Evolutionary conservation across 2,113 vertebrate genomes (phyloP).

Genomic region (Theristicus caerulescens): DNA sequence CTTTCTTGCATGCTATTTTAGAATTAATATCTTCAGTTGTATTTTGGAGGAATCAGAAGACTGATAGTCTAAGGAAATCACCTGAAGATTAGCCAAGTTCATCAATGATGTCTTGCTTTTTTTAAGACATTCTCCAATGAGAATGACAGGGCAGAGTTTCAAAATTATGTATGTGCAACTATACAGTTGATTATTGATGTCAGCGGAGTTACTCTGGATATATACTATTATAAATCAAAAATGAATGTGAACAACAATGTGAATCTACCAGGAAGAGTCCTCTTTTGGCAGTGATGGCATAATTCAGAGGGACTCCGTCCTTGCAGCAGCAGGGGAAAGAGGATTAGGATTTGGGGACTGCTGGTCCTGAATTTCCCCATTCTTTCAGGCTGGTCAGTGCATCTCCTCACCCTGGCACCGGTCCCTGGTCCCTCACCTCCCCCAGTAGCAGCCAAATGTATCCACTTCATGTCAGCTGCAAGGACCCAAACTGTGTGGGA

Average conservation of each 20-base stretch:
- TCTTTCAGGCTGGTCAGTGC: background rate
- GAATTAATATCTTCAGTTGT: background rate
- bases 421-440: rapidly evolving
- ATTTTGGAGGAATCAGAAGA: background rate
- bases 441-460: background rate
- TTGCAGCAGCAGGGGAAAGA: background rate
- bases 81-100: background rate
- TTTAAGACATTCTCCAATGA: background rate
- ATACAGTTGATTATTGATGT: background rate
- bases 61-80: background rate
- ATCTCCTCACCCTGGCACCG: background rate
- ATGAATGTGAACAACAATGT: background rate
- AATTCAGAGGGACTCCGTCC: background rate
- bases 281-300: background rate
- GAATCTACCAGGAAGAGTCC: background rate
- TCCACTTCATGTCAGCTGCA: too few species aligned
- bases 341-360: background rate
- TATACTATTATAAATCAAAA: background rate
- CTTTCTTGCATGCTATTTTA: background rate
- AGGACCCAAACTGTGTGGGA: rapidly evolving
- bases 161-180: background rate
- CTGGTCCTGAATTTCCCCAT: background rate
- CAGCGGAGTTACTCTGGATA: background rate
- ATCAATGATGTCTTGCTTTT: background rate
- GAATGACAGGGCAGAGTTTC: background rate